Evolutionary conservation across 2,888 invertebrate genomes (phyloP).

Genomic region (Sphecodes monilicornis): DNA sequence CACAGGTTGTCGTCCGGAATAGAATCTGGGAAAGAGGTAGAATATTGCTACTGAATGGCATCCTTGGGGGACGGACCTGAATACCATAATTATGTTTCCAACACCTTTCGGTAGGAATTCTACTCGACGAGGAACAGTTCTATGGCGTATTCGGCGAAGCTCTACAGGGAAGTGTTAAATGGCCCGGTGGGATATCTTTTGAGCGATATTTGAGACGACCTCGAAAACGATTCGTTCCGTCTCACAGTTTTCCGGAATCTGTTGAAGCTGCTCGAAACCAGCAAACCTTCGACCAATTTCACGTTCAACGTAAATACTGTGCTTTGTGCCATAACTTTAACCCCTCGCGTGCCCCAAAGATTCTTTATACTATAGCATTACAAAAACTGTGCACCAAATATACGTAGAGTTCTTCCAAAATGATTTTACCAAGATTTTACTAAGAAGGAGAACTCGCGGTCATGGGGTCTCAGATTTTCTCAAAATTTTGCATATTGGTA

Average conservation of each 20-base stretch:
- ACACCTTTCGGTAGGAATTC: constrained; percentile 55
- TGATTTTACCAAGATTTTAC: background rate
- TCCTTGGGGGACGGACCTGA: constrained; percentile 76
- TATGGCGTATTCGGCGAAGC: constrained; percentile 25
- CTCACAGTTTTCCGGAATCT: constrained; percentile 7
- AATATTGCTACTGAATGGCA: constrained; percentile 71
- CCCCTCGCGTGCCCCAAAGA: background rate
- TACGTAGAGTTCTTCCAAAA: background rate
- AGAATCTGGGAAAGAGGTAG: constrained; percentile 25
- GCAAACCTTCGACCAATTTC: constrained; percentile 23
- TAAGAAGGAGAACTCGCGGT: too few species aligned
- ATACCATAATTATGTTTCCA: constrained; percentile 76
- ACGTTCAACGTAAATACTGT: background rate
- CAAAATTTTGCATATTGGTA: too few species aligned
- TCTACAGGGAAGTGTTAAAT: constrained; percentile 31
- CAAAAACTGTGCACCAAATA: background rate
- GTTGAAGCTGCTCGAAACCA: background rate
- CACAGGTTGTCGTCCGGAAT: constrained; percentile 17
- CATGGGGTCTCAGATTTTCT: too few species aligned
- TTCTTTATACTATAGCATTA: background rate
- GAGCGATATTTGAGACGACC: constrained; percentile 41
- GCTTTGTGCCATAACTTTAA: background rate
- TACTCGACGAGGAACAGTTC: constrained; percentile 29
- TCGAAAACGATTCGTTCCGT: constrained; percentile 21
- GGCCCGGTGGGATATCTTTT: constrained; percentile 48